Conservation (phyloP, 2,888 invertebrate genomes). For the Sinodicranocentrus sp. region DNA sequence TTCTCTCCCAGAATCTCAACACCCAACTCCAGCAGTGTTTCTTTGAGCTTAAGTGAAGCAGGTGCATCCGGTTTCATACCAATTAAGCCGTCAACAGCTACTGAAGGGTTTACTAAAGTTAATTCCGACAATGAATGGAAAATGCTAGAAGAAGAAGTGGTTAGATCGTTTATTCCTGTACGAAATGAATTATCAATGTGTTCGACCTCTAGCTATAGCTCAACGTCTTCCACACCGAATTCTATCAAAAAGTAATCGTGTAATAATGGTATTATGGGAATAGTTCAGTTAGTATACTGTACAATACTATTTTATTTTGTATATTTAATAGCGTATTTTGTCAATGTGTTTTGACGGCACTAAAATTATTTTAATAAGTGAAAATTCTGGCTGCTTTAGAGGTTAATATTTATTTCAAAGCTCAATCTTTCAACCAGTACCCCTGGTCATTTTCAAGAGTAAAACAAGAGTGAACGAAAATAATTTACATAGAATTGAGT, state of each 20-base stretch:
- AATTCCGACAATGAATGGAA: slow-evolving; percentile 18
- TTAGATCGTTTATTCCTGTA: slow-evolving; percentile 41
- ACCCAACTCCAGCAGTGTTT: slow-evolving; percentile 41
- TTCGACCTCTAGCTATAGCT: slow-evolving; percentile 41
- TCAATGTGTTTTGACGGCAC: not conserved
- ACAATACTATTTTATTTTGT: no score
- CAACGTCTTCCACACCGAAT: slow-evolving; percentile 37
- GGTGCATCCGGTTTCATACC: not conserved
- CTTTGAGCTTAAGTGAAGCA: slow-evolving; percentile 35
- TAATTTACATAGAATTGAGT: no score
- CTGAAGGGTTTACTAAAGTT: not conserved
- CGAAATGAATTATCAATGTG: slow-evolving; percentile 32
- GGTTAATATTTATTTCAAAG: no score
- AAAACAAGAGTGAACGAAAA: no score
- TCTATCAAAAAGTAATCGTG: not conserved
- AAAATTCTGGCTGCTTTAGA: no score
- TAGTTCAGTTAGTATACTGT: not conserved
- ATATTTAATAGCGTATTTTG: no score
- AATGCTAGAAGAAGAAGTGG: slow-evolving; percentile 28
- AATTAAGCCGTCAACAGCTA: not conserved
- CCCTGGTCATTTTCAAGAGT: no score
- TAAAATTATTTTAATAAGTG: not conserved
- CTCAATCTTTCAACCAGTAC: no score
- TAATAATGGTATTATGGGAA: not conserved
- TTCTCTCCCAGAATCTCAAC: slow-evolving; percentile 48